These are phyloP conservation scores for Chloroceryle inda DNA, from an alignment of 2,797 vertebrate genomes.

Conservation along the genomic window DNA sequence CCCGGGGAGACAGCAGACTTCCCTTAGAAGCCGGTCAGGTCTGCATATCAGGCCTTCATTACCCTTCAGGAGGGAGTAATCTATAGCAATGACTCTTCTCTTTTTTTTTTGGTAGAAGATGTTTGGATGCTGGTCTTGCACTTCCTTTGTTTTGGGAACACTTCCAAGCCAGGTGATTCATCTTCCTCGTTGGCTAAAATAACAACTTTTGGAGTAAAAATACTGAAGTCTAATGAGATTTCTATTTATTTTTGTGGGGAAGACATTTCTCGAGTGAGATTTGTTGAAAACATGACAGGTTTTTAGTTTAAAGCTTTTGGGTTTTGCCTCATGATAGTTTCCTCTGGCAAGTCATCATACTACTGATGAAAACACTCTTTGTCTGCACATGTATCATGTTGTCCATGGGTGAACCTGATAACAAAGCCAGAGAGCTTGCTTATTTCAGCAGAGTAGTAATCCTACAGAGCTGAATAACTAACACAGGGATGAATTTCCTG, in stretches of 20 bases:
- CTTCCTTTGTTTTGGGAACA: too few species aligned
- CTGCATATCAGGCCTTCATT: too few species aligned
- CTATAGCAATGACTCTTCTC: too few species aligned
- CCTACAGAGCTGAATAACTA: background rate
- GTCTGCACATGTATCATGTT: background rate
- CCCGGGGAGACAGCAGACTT: too few species aligned
- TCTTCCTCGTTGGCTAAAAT: too few species aligned
- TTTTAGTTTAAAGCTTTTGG: background rate
- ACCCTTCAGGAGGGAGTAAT: too few species aligned
- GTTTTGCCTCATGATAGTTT: background rate
- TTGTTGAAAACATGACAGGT: background rate
- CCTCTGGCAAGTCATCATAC: fast-evolving
- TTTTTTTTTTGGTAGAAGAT: too few species aligned
- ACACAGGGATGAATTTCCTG: background rate
- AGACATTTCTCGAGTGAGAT: background rate
- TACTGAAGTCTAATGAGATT: background rate
- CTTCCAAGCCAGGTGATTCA: too few species aligned
- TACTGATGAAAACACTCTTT: background rate
- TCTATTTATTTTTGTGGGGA: background rate
- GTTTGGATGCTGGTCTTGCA: too few species aligned
- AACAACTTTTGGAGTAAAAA: background rate
- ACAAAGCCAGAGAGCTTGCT: background rate
- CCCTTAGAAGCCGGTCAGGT: too few species aligned
- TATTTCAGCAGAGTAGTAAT: background rate
- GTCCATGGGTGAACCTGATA: background rate